Evolutionary conservation across 2,888 invertebrate species (phyloP), one percentile per base, ranked within the genome.

Genomic region (Andrena haemorrhoa): DNA sequence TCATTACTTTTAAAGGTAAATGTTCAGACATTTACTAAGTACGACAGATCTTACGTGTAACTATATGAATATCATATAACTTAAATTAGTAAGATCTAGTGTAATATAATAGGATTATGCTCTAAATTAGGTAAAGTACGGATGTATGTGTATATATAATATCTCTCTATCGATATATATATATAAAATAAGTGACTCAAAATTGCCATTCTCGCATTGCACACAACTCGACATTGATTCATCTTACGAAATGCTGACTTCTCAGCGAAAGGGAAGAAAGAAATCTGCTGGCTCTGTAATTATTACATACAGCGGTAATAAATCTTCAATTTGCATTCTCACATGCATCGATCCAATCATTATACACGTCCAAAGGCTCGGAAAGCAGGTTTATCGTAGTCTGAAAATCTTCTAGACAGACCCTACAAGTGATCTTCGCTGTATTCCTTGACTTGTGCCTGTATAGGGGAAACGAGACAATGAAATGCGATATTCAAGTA

Each of bases 261-360:
- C 47, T 64, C 58, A 65, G 1, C 41, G 29, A 69, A 61, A 29
- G 6, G 31, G n/a, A 65, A 58, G 20, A 66, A 26, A 47, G 16
- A 79, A 53, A 12, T 58, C 16, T 65, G 29, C 58, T 31, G 26
- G 12, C 49, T 49, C 58, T 58, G 53, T 23, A 69, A 4, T 56
- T 64, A 33, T 41, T n/a, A 8, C 0, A 56, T 49, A 35, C 33
- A 63, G 23, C 20, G 0, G 2, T 63, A 68, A 49, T 47, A 73
- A 58, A 69, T 49, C 10, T 31, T 88, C 94, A 96, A 94, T 98
- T 99, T 75, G 99, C 99, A 90, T 95, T 96, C 95, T 99, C 99
- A 95, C 99, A 99, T 0, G 99, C 99, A 95, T 99, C 99, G 81
- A 99, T 99, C 99, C 99, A 99, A 94, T 99, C 99, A 94, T 99